Percentiles rank a stretch among this genome's conserved stretches.
These are phyloP conservation scores for Trichacis sp. DNA, from an alignment of 2,888 invertebrate species.

Conservation along the genomic window DNA sequence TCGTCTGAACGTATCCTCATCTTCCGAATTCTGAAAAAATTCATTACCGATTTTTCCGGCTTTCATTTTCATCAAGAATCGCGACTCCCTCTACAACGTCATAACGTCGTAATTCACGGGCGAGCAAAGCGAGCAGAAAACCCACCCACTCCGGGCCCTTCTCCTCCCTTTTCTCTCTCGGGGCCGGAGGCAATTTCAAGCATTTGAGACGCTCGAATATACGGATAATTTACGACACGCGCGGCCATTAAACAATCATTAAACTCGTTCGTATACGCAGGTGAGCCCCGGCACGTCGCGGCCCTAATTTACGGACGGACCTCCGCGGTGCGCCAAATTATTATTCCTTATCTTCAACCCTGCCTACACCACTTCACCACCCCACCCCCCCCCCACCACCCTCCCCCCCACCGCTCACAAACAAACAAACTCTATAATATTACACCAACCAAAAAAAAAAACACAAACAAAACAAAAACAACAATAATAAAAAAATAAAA, in stretches of 20 bases:
- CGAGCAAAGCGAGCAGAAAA: conserved; percentile 31
- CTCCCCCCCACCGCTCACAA: no score
- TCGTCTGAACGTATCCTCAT: no score
- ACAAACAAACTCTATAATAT: no score
- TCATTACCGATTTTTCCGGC: no score
- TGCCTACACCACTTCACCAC: no score
- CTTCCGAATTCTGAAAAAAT: no score
- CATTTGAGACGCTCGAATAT: conserved; percentile 67
- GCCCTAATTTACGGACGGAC: conserved; percentile 67
- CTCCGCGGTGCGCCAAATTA: conserved; percentile 65
- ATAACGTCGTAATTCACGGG: conserved; percentile 6
- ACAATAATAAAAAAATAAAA: no score
- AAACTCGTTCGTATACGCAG: conserved; percentile 67
- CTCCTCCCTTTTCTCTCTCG: conserved; percentile 12
- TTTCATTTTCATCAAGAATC: no score
- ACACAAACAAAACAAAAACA: no score
- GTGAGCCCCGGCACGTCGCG: conserved; percentile 62
- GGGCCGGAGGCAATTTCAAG: conserved; percentile 65
- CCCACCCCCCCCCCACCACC: no score
- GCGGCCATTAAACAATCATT: conserved; percentile 69
- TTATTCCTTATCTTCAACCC: conserved; percentile 65
- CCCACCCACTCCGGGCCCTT: conserved; percentile 38
- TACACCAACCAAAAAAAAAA: no score
- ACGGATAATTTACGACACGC: conserved; percentile 68
- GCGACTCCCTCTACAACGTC: no score